Conservation (phyloP, 2,888 invertebrate species). For the Didymodactylos carnosus region DNA sequence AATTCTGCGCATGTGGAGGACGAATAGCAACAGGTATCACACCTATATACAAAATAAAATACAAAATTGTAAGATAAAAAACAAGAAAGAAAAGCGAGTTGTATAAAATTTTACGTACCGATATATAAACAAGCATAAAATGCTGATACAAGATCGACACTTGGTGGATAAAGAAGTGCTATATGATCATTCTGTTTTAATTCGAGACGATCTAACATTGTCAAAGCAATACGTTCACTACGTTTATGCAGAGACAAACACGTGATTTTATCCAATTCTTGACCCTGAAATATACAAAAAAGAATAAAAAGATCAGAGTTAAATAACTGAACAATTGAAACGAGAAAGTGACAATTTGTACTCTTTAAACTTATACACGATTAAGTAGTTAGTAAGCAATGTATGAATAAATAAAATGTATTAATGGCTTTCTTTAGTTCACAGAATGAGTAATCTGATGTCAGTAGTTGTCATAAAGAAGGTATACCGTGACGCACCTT, state of each 20-base stretch:
- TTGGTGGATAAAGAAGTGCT: constrained; percentile 68
- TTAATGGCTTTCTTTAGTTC: too few relatives aligned
- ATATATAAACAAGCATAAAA: constrained; percentile 96
- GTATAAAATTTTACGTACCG: constrained; percentile 41
- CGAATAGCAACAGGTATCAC: constrained; percentile 92
- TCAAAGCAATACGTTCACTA: constrained; percentile 49
- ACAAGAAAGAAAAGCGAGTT: too few relatives aligned
- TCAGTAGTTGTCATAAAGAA: too few relatives aligned
- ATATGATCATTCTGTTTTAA: constrained; percentile 93
- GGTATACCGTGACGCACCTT: constrained; percentile 27
- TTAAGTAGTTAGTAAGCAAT: too few relatives aligned
- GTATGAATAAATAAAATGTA: too few relatives aligned
- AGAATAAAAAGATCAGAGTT: too few relatives aligned
- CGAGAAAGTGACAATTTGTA: too few relatives aligned
- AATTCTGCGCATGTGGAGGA: constrained; percentile 90
- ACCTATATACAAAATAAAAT: too few relatives aligned
- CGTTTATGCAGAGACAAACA: constrained; percentile 87
- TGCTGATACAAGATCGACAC: constrained; percentile 77
- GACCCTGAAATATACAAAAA: constrained; percentile 11
- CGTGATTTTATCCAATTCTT: constrained; percentile 49
- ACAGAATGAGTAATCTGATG: too few relatives aligned
- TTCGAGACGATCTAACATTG: constrained; percentile 48
- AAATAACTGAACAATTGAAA: too few relatives aligned
- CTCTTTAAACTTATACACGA: too few relatives aligned
- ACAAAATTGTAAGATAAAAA: too few relatives aligned